phyloP scores from a whole-genome alignment of 2,113 vertebrate species.

The Erythrocebus patas region DNA sequence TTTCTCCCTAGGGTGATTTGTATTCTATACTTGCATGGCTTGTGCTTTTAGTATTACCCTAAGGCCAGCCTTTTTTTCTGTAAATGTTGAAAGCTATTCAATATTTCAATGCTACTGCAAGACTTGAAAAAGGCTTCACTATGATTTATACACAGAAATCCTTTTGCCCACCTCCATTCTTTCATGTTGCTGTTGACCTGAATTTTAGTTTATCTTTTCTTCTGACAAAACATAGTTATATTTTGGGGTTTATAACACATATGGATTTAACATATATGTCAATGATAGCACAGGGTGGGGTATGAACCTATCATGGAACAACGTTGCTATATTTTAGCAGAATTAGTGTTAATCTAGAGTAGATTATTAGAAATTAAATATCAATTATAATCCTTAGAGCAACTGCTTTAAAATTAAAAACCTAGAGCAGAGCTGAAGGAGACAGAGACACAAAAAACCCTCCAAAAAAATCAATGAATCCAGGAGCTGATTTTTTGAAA shows the following conservation, averaged over 20 bases:
- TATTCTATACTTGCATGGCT: neutral
- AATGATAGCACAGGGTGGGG: neutral
- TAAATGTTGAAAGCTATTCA: neutral
- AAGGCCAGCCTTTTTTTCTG: neutral
- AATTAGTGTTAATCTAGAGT: neutral
- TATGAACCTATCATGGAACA: neutral
- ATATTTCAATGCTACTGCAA: neutral
- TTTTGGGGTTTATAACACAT: neutral
- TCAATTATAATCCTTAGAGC: neutral
- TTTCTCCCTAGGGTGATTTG: neutral
- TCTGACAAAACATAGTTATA: neutral
- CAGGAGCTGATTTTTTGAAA: no score
- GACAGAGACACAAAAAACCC: no score
- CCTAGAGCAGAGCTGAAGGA: no score
- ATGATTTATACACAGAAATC: neutral
- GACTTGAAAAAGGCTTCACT: neutral
- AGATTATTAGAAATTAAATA: neutral
- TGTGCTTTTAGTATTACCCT: neutral
- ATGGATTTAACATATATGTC: neutral
- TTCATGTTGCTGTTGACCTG: neutral
- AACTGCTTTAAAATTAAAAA: neutral
- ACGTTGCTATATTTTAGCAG: neutral
- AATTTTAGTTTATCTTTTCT: neutral
- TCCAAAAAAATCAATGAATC: no score
- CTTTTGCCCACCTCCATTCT: neutral